These are phyloP conservation scores for Procavia capensis DNA, from an alignment of 2,113 vertebrate genomes.

Conservation along the genomic window DNA sequence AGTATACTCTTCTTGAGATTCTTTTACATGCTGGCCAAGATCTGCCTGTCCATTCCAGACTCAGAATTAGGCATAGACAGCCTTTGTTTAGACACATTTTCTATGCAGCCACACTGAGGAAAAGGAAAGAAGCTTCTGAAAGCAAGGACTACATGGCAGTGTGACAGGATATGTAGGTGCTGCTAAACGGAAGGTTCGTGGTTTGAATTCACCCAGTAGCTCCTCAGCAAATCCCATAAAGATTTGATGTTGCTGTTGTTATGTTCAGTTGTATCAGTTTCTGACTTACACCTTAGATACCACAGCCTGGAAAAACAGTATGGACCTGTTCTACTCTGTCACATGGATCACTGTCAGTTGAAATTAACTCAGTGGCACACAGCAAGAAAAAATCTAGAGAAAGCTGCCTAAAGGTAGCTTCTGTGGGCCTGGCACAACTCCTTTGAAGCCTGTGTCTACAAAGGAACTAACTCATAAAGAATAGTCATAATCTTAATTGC, in stretches of 20 bases:
- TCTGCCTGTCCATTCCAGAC: neutral
- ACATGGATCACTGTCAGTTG: no score
- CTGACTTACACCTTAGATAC: no score
- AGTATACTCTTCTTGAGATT: conserved; percentile 37
- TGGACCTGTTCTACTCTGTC: no score
- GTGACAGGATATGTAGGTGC: accelerated
- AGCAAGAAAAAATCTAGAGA: neutral
- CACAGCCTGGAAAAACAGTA: no score
- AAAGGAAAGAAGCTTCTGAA: neutral
- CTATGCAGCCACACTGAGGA: accelerated
- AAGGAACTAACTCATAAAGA: neutral
- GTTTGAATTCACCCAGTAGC: no score
- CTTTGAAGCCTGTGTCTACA: neutral
- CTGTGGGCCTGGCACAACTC: no score
- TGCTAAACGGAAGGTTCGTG: neutral
- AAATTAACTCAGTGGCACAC: no score
- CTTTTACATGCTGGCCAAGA: neutral
- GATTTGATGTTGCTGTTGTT: no score
- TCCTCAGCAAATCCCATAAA: no score
- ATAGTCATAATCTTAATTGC: neutral
- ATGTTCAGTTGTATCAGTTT: no score
- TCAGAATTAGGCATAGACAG: neutral
- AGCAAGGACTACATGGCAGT: neutral
- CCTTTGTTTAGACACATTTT: neutral
- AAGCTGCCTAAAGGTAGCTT: neutral